Base-by-base conservation (phyloP, 2,888 invertebrate genomes). In the Pseudanteris insignis region DNA sequence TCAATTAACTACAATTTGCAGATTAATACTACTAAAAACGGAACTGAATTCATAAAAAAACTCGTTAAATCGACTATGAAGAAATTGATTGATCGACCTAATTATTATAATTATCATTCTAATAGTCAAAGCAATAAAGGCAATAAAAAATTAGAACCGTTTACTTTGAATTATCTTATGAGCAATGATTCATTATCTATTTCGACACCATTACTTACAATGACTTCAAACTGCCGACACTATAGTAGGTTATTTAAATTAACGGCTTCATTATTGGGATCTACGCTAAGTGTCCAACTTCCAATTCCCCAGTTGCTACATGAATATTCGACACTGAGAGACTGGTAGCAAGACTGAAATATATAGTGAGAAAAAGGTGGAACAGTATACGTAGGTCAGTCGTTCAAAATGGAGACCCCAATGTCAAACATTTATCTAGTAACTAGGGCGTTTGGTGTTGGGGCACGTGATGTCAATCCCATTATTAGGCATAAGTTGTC, bases 141-240 rank as follows among this genome's bases (percentile, higher is more conserved):
- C 24, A 57, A 47, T 13, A 29, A 29, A 40, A 63, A 63, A 40
- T 43, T 46, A 21, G 63, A 63, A 34, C 43, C 53, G 11, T 48
- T 63, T 24, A 50, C 53, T 25, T 38, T 63, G 48, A 63, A 63
- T 63, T 59, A 63, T 50, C 13, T 33, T 8, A 34, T 54, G 33
- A 44, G 41, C 29, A 63, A 63, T 15, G 59, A 57, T 34, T 47
- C 63, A 24, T n/a, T n/a, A n/a, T 30, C 57, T 13, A 34, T 58
- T 30, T 13, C 54, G 7, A 46, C 41, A 2, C 58, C 58, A 13
- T 32, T 63, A 34, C 53, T 63, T 25, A 63, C 63, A 26, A 50
- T 63, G 58, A 63, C 63, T 34, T 63, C 63, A 37, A 63, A 63
- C 53, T 63, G 58, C 30, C 53, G 62, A 8, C 53, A 58, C 26